These are phyloP conservation scores for Nansenia antarctica DNA, from an alignment of 2,113 vertebrate genomes.

Conservation along the genomic window DNA sequence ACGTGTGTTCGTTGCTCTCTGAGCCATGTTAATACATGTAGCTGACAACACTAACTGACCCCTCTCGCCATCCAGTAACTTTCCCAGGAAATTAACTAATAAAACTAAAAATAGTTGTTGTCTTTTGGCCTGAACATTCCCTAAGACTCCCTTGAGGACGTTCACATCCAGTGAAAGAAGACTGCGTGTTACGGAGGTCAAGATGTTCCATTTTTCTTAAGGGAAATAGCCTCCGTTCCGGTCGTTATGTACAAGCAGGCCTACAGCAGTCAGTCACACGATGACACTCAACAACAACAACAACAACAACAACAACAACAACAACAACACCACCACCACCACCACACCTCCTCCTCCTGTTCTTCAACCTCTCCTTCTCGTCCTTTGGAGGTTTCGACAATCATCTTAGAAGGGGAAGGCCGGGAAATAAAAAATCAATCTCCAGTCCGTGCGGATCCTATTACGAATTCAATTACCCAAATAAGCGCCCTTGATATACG, in stretches of 20 bases:
- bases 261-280: background rate
- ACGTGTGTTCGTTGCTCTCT: background rate
- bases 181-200: background rate
- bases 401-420: background rate
- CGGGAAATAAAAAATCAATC: background rate
- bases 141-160: background rate
- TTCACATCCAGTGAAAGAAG: background rate
- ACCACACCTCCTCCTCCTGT: background rate
- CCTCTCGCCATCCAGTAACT: background rate
- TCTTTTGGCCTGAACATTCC: constrained; percentile 4
- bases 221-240: background rate
- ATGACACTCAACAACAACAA: background rate
- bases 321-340: too few relatives aligned
- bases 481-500: too few relatives aligned
- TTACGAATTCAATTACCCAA: background rate
- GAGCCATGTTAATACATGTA: too few relatives aligned
- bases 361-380: background rate
- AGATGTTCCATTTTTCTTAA: background rate
- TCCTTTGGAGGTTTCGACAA: background rate
- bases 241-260: background rate
- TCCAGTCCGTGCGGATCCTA: background rate
- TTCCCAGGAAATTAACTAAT: constrained; percentile 8
- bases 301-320: too few relatives aligned
- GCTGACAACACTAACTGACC: background rate
- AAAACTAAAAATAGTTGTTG: constrained; percentile 8